Conservation (phyloP, 2,113 vertebrate species). For the Salvelinus fontinalis region DNA sequence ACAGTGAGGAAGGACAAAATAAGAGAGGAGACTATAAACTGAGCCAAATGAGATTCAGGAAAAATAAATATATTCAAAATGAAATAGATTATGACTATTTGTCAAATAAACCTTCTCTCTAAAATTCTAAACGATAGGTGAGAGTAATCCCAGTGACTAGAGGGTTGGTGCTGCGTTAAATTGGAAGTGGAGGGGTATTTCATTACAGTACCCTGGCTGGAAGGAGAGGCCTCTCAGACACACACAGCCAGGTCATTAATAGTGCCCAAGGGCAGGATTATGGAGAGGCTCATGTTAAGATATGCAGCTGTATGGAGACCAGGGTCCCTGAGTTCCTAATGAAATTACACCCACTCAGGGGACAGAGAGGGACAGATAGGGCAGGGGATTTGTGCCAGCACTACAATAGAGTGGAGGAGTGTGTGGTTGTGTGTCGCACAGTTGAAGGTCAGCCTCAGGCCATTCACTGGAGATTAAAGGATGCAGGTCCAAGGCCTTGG, state of each 20-base stretch:
- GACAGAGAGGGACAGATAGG: slow-evolving; percentile 51
- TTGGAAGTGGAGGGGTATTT: slow-evolving; percentile 27
- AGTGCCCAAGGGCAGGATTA: slow-evolving; percentile 66
- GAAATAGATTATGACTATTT: slow-evolving; percentile 11
- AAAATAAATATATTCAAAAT: slow-evolving; percentile 34
- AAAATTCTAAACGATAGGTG: slow-evolving; percentile 12
- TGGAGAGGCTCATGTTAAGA: slow-evolving; percentile 63
- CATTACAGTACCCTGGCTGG: slow-evolving; percentile 9
- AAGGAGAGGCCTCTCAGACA: slow-evolving; percentile 21
- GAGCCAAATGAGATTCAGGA: slow-evolving; percentile 14
- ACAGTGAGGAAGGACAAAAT: not conserved
- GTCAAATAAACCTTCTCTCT: slow-evolving; percentile 36
- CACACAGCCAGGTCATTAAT: slow-evolving; percentile 56
- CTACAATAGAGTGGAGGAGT: slow-evolving; percentile 60
- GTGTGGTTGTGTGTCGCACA: slow-evolving; percentile 66
- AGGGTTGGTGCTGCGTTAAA: slow-evolving; percentile 7
- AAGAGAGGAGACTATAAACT: not conserved
- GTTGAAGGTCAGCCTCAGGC: slow-evolving; percentile 60
- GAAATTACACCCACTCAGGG: slow-evolving; percentile 74
- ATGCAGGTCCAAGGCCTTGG: slow-evolving; percentile 59
- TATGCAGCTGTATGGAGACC: slow-evolving; percentile 68
- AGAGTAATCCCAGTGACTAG: slow-evolving; percentile 3
- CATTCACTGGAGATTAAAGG: slow-evolving; percentile 66
- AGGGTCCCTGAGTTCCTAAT: slow-evolving; percentile 72
- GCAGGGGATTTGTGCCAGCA: slow-evolving; percentile 68